phyloP scores from a whole-genome alignment of 2,888 invertebrate species.

The Eupithecia subumbrata region DNA sequence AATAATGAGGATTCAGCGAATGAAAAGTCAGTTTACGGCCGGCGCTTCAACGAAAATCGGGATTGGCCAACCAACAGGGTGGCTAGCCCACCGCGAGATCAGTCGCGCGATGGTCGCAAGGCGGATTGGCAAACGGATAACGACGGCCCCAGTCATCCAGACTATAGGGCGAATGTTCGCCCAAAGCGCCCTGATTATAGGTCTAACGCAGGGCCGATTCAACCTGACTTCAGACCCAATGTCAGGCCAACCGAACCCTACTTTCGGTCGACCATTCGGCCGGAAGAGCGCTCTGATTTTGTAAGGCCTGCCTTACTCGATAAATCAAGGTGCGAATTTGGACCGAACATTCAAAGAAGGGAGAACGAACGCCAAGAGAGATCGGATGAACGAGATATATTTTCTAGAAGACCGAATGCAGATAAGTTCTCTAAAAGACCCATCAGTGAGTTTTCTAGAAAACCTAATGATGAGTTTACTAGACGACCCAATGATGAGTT shows the following conservation, averaged over 20 bases:
- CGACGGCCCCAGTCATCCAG: slow-evolving; percentile 10
- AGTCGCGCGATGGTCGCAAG: slow-evolving; percentile 11
- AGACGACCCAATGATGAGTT: slow-evolving; percentile 14
- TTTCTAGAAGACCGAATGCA: slow-evolving; percentile 8
- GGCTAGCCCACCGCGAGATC: slow-evolving; percentile 15
- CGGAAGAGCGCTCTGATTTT: slow-evolving; percentile 14
- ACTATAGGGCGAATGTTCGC: slow-evolving; percentile 9
- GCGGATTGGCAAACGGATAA: slow-evolving; percentile 7
- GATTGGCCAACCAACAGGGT: slow-evolving; percentile 18
- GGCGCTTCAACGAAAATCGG: neutral
- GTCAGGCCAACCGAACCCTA: slow-evolving; percentile 15
- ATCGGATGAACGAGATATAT: neutral
- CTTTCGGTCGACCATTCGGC: slow-evolving; percentile 12
- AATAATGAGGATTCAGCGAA: slow-evolving; percentile 12
- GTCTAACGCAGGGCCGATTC: slow-evolving; percentile 8
- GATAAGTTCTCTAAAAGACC: neutral
- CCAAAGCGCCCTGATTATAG: slow-evolving; percentile 18
- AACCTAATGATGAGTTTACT: slow-evolving; percentile 3
- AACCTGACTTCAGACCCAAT: slow-evolving; percentile 22
- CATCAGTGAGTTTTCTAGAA: neutral
- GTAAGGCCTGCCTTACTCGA: slow-evolving; percentile 1
- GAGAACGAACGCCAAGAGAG: neutral
- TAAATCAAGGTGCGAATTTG: slow-evolving; percentile 6
- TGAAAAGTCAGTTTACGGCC: slow-evolving; percentile 7
- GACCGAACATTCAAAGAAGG: neutral